Evolutionary conservation across 92 coral and sea anemone genomes (phyloP).

Genomic region (Diadumene lineata): DNA sequence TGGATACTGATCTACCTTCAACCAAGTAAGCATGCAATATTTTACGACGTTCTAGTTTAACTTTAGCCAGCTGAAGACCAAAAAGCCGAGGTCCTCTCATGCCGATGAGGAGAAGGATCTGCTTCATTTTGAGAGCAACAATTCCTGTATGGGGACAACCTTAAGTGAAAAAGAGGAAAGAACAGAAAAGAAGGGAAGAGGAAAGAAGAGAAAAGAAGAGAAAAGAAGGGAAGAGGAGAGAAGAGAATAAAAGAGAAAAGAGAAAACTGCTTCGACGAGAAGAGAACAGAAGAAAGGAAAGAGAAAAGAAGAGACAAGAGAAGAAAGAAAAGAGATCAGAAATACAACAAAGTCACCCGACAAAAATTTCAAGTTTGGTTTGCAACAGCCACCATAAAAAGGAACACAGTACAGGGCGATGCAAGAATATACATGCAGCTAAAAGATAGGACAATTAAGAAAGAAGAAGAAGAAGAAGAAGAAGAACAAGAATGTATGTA

Average conservation of each 20-base stretch:
- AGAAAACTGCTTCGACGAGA: no score
- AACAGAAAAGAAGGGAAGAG: conserved; percentile 4
- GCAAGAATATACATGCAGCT: background rate
- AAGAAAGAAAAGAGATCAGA: conserved; percentile 1
- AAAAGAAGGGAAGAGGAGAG: background rate
- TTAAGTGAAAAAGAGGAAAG: background rate
- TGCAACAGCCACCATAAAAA: no score
- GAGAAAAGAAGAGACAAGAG: conserved; percentile 12
- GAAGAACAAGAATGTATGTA: no score
- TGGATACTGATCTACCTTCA: background rate
- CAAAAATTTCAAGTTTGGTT: background rate
- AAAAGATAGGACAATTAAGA: background rate
- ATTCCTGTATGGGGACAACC: background rate
- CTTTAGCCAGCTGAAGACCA: background rate
- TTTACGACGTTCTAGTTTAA: background rate
- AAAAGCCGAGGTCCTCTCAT: no score
- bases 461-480: background rate
- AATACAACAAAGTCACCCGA: background rate
- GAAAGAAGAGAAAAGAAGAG: background rate
- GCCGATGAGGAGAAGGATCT: background rate
- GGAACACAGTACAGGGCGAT: no score
- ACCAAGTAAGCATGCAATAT: background rate
- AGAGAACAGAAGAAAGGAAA: conserved; percentile 3
- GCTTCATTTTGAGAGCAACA: background rate
- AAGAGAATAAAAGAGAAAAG: background rate